Base-by-base conservation (phyloP, 2,888 invertebrate species). In the Thera britannica region DNA sequence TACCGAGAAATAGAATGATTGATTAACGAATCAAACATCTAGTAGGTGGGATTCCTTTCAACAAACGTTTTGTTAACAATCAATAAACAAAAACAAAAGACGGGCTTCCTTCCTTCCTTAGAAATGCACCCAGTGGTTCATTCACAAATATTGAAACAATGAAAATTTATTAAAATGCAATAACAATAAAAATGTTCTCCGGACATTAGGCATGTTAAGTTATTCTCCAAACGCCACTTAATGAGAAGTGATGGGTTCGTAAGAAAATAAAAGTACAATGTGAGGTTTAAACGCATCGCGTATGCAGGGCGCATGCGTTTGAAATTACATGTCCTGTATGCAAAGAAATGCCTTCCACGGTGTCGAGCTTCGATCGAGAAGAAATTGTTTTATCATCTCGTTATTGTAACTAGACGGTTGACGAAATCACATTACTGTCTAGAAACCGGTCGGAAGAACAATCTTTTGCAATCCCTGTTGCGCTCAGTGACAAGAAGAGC, bases 161-260 rank as follows among this genome's bases (percentile, higher is more conserved):
- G 91, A 91, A 85, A 84, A 88, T 90, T 89, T 89, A 92, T 93
- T 93, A 92, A 92, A 93, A 93, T 90, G 93, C 91, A 89, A 92
- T 93, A 93, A 92, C 92, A 92, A 93, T 93, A 93, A 92, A 93
- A 92, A 89, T 90, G 89, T 87, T 93, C 92, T 90, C 92, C 92
- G 91, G 90, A 92, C 92, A 92, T 93, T 93, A 92, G 83, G 73
- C 83, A 93, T 92, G 92, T 85, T 90, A 93, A 93, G 82, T 91
- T 93, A 93, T 93, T 93, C 93, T 92, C 84, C 87, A 90, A 92
- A 92, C 93, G 92, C 89, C 89, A 90, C 86, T 93, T 93, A 93
- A 93, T 93, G 93, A 93, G 93, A 93, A 93, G 87, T 93, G 93
- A 93, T 93, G 93, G 90, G 92, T 93, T 93, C 91, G 82, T 91